These are phyloP conservation scores for Kradibia gibbosae DNA, from an alignment of 1,140 invertebrate genomes.

Conservation along the genomic window DNA sequence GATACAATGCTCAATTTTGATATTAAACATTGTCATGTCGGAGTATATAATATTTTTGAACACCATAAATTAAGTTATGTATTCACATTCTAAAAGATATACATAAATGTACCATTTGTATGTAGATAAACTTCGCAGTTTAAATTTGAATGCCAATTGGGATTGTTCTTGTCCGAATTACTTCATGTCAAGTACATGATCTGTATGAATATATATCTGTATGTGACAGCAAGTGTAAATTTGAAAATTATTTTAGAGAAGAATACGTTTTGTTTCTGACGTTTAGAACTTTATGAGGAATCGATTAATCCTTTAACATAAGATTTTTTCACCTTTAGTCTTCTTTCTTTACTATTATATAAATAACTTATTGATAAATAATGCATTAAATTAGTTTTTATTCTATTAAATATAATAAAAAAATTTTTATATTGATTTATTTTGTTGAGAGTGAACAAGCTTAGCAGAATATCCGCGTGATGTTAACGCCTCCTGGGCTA, in stretches of 20 bases:
- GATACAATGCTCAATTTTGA: no score
- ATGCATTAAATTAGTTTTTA: no score
- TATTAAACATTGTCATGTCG: no score
- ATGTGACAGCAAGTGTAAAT: background rate
- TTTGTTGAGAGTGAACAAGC: no score
- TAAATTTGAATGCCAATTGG: constrained; percentile 14
- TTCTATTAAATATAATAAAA: no score
- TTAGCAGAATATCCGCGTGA: no score
- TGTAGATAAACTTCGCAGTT: background rate
- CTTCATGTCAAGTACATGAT: constrained; percentile 2
- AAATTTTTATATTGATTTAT: no score
- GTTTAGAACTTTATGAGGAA: constrained; percentile 1
- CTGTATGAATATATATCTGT: constrained; percentile 10
- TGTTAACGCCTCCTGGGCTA: no score
- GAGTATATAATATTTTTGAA: no score
- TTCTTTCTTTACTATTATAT: no score
- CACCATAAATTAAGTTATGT: background rate
- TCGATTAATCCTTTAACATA: background rate
- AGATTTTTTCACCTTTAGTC: constrained; percentile 14
- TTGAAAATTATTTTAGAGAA: constrained; percentile 37
- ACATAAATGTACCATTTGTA: constrained; percentile 14
- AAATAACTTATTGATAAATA: no score
- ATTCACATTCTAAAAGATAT: constrained; percentile 1
- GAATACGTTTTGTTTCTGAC: constrained; percentile 8
- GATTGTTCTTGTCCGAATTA: constrained; percentile 6